A percentile compares a stretch with the other conserved stretches of the same genome.
These are phyloP conservation scores for Mesorhabditis belari DNA, from an alignment of 2,888 invertebrate species.

Conservation along the genomic window DNA sequence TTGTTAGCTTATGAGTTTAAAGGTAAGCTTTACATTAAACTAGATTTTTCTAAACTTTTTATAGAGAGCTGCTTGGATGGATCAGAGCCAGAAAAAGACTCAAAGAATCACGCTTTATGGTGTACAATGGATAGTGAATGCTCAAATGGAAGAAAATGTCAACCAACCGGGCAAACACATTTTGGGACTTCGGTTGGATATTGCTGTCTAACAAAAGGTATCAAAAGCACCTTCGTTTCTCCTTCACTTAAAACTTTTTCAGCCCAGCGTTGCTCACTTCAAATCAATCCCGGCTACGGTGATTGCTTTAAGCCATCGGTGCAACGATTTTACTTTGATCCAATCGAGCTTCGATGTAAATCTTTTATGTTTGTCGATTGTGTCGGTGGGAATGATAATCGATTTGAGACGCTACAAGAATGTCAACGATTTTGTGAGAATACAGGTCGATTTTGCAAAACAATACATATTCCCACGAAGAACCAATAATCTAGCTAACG, in stretches of 20 bases:
- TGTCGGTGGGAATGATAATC: slow-evolving; percentile 19
- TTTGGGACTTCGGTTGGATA: not conserved
- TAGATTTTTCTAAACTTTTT: too few relatives aligned
- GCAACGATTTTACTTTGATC: slow-evolving; percentile 24
- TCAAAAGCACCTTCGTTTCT: too few relatives aligned
- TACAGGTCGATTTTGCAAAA: slow-evolving; percentile 7
- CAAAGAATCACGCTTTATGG: not conserved
- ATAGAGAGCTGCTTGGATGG: slow-evolving; percentile 17
- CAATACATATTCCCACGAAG: too few relatives aligned
- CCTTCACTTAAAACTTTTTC: not conserved
- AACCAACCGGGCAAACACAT: not conserved
- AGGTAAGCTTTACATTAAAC: too few relatives aligned
- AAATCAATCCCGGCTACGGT: slow-evolving; percentile 28
- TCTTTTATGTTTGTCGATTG: slow-evolving; percentile 26
- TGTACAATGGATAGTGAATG: slow-evolving; percentile 7
- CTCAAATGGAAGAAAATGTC: slow-evolving; percentile 3
- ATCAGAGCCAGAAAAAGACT: slow-evolving; percentile 12
- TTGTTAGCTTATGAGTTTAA: too few relatives aligned
- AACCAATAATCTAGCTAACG: too few relatives aligned
- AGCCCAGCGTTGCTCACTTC: slow-evolving; percentile 18
- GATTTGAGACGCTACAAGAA: slow-evolving; percentile 19
- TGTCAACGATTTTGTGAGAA: slow-evolving; percentile 25
- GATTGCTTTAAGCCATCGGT: slow-evolving; percentile 21
- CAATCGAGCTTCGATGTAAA: slow-evolving; percentile 26
- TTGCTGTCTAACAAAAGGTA: not conserved